Percentiles rank a stretch among this genome's conserved stretches.
Conservation (phyloP, 1,140 invertebrate species). For the Panagrolaimus sp. region DNA sequence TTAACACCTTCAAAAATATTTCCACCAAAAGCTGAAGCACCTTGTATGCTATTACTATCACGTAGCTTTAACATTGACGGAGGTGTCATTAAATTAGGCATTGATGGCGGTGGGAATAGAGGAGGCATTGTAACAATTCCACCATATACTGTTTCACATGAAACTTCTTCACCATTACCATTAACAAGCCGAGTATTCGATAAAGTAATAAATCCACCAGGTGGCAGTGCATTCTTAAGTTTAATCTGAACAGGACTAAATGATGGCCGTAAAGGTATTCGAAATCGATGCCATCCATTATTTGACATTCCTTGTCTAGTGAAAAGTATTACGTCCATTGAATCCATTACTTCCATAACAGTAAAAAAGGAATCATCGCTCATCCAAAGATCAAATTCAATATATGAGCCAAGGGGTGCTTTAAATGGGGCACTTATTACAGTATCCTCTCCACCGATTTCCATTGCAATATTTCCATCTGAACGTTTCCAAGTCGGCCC, state of each 20-base stretch:
- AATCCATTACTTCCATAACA: slow-evolving; percentile 15
- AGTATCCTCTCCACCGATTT: slow-evolving; percentile 17
- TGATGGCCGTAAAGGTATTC: slow-evolving; percentile 15
- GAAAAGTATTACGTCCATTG: slow-evolving; percentile 17
- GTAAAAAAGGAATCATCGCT: slow-evolving; percentile 22
- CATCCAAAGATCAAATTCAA: slow-evolving; percentile 35
- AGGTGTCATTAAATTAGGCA: slow-evolving; percentile 6
- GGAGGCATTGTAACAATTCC: not conserved
- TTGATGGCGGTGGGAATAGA: slow-evolving; percentile 15
- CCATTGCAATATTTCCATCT: slow-evolving; percentile 26
- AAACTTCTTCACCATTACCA: slow-evolving; percentile 22
- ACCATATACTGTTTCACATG: slow-evolving; percentile 17
- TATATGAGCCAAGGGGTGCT: slow-evolving; percentile 16
- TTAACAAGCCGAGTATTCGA: slow-evolving; percentile 28
- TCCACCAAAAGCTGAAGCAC: not conserved
- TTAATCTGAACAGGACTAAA: slow-evolving; percentile 19
- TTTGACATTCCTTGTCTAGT: slow-evolving; percentile 16
- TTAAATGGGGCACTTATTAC: slow-evolving; percentile 19
- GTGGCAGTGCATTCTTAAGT: slow-evolving; percentile 16
- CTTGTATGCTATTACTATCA: not conserved
- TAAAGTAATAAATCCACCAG: slow-evolving; percentile 18
- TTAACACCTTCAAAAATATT: slow-evolving; percentile 3
- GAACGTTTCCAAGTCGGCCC: slow-evolving; percentile 20
- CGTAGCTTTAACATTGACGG: not conserved
- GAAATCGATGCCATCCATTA: slow-evolving; percentile 31